Evolutionary conservation across 2,797 vertebrate genomes (phyloP).

Genomic region (Anas acuta): DNA sequence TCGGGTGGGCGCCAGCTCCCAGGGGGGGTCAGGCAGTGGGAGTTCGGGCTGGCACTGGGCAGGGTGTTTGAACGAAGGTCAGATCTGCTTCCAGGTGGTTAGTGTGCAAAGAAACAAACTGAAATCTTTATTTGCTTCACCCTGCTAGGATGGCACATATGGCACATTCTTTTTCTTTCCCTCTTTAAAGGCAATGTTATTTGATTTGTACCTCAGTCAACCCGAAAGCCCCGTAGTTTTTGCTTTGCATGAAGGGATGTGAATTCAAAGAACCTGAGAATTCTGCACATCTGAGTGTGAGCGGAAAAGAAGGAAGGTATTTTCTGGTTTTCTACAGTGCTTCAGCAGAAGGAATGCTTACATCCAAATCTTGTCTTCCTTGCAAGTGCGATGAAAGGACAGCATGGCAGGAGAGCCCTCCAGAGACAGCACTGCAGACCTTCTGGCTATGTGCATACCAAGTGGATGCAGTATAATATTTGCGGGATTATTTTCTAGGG

Average conservation of each 20-base stretch:
- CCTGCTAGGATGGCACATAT: background rate
- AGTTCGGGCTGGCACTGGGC: rapidly evolving
- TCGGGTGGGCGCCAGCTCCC: rapidly evolving
- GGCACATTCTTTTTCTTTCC: no score
- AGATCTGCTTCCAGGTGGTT: background rate
- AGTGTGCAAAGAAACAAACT: background rate
- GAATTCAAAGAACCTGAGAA: background rate
- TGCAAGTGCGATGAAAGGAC: rapidly evolving
- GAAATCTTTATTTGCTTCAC: background rate
- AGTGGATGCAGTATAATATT: background rate
- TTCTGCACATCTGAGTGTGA: background rate
- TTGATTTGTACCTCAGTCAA: background rate
- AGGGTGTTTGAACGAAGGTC: background rate
- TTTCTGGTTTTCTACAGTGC: background rate
- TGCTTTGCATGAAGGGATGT: background rate
- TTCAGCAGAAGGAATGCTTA: background rate
- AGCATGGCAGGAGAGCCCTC: background rate
- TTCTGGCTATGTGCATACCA: background rate
- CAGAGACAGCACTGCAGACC: background rate
- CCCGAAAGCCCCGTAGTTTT: rapidly evolving
- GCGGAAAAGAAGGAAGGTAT: background rate
- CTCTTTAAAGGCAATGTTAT: no score
- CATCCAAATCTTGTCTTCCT: background rate
- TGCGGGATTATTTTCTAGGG: background rate
- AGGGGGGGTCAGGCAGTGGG: background rate